A percentile compares a stretch with the other conserved stretches of the same genome.
These are phyloP conservation scores for Melinaea marsaeus DNA, from an alignment of 2,888 invertebrate genomes.

Conservation along the genomic window DNA sequence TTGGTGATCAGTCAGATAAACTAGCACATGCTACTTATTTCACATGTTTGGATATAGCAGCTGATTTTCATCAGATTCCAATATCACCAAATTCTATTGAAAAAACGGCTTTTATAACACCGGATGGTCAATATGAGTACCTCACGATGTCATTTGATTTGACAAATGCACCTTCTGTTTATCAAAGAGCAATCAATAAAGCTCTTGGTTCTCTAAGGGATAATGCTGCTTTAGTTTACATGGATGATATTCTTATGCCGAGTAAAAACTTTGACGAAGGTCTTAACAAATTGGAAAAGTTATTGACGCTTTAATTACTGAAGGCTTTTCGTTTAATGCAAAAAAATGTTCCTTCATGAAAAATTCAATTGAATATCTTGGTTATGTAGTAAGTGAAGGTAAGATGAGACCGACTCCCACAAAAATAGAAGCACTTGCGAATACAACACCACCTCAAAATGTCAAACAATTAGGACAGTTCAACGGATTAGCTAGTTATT, in stretches of 20 bases:
- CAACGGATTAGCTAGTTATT: constrained; percentile 30
- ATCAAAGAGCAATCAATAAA: constrained; percentile 21
- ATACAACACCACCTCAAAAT: constrained; percentile 34
- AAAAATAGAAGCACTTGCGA: constrained; percentile 37
- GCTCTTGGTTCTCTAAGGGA: constrained; percentile 17
- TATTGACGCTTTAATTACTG: not conserved
- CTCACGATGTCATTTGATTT: constrained; percentile 27
- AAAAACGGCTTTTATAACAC: constrained; percentile 26
- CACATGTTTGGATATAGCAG: constrained; percentile 23
- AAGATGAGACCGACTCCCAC: constrained; percentile 34
- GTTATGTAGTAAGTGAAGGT: constrained; percentile 31
- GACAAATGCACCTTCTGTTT: constrained; percentile 24
- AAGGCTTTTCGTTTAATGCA: not conserved
- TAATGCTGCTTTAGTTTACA: constrained; percentile 19
- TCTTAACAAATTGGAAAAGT: constrained; percentile 1
- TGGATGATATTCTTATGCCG: constrained; percentile 26
- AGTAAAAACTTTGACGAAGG: constrained; percentile 12
- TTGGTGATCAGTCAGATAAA: constrained; percentile 20
- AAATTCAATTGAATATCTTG: constrained; percentile 33
- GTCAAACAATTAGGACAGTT: constrained; percentile 35
- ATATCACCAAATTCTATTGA: constrained; percentile 17
- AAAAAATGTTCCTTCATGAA: constrained; percentile 6
- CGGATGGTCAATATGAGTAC: constrained; percentile 22
- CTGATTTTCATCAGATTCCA: constrained; percentile 29
- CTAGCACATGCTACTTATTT: constrained; percentile 15